phyloP scores from a whole-genome alignment of 2,888 invertebrate species.

The Steinernema carpocapsae region DNA sequence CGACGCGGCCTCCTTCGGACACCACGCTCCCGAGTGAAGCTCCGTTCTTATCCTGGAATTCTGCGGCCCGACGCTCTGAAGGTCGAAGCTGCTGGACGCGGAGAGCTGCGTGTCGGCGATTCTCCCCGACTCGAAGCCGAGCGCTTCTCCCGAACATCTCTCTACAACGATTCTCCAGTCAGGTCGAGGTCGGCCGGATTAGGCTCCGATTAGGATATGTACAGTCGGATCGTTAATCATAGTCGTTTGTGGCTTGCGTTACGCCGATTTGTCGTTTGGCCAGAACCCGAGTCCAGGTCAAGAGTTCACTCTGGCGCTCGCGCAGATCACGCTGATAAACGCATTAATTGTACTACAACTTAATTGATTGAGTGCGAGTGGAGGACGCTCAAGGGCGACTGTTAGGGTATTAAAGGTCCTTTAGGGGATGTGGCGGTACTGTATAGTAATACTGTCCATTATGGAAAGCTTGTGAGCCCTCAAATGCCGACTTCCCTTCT shows the following conservation, averaged over 20 bases:
- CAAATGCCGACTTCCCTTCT: too few species aligned
- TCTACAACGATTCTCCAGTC: constrained; percentile 9
- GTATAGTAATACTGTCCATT: too few species aligned
- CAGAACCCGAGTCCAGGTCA: constrained; percentile 5
- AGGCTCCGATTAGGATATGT: constrained; percentile 12
- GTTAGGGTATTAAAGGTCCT: background rate
- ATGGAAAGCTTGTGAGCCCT: too few species aligned
- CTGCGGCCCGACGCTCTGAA: constrained; percentile 82
- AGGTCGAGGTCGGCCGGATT: constrained; percentile 33
- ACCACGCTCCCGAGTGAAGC: constrained; percentile 87
- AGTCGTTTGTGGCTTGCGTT: constrained; percentile 1
- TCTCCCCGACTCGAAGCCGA: constrained; percentile 83
- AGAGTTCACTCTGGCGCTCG: constrained; percentile 21
- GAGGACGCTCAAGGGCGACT: constrained; percentile 10
- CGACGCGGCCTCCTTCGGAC: constrained; percentile 76
- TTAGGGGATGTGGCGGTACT: too few species aligned
- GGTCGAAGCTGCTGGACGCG: constrained; percentile 84
- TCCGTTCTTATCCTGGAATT: constrained; percentile 84
- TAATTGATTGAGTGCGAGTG: constrained; percentile 10
- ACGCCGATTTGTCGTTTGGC: constrained; percentile 30
- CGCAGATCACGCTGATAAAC: constrained; percentile 32
- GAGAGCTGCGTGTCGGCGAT: constrained; percentile 81
- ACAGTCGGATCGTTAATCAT: constrained; percentile 21
- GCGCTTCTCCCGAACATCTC: constrained; percentile 68
- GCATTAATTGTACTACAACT: constrained; percentile 26